phyloP scores from a whole-genome alignment of 2,888 invertebrate species.

The Aphodius granarius region DNA sequence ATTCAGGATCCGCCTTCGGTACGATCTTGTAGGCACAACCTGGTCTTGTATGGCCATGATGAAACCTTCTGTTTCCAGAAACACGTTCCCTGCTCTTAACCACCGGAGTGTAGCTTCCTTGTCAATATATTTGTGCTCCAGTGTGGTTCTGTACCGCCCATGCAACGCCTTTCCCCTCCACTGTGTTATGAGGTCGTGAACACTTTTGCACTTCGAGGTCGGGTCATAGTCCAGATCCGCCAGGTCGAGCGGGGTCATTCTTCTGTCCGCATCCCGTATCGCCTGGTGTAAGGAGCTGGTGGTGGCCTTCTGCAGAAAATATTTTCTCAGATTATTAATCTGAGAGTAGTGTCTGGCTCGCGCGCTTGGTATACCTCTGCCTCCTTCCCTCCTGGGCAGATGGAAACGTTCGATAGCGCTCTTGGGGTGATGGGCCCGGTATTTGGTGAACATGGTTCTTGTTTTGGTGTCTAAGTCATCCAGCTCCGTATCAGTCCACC shows the following conservation, averaged over 20 bases:
- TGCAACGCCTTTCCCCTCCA: conserved; percentile 8
- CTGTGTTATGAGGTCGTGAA: neutral
- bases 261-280: neutral
- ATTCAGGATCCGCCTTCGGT: too few relatives aligned
- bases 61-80: too few relatives aligned
- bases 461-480: conserved; percentile 6
- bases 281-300: neutral
- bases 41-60: too few relatives aligned
- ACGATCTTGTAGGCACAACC: too few relatives aligned
- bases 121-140: neutral
- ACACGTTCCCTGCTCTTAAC: too few relatives aligned
- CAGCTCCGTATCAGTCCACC: neutral
- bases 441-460: conserved; percentile 13
- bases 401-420: conserved; percentile 17
- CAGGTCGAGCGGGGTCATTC: neutral
- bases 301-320: neutral
- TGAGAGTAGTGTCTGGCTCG: neutral
- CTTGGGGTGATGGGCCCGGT: conserved; percentile 14
- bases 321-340: conserved; percentile 1
- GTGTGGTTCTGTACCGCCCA: neutral
- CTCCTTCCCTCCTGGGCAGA: conserved; percentile 10
- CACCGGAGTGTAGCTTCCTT: neutral
- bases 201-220: neutral
- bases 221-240: neutral
- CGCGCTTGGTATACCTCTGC: conserved; percentile 7